Conservation (phyloP, 2,888 invertebrate species). For the Spicauda simplicius region DNA sequence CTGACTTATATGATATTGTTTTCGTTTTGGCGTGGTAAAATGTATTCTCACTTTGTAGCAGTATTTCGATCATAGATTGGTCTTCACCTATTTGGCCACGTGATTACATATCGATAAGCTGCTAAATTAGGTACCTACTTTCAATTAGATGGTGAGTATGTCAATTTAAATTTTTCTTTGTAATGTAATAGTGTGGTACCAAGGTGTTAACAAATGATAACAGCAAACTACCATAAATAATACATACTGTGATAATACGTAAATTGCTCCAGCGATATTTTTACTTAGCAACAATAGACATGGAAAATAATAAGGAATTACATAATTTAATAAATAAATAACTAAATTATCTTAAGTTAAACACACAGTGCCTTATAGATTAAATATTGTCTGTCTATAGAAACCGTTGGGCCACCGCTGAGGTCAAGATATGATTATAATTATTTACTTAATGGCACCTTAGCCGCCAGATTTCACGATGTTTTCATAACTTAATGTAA, state of each 20-base stretch:
- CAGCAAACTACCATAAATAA: too few relatives aligned
- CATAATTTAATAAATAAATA: not conserved
- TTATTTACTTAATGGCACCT: slow-evolving; percentile 47
- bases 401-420: slow-evolving; percentile 36
- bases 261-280: too few relatives aligned
- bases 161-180: too few relatives aligned
- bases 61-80: not conserved
- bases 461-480: slow-evolving; percentile 47
- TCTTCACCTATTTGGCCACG: not conserved
- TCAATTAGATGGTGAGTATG: too few relatives aligned
- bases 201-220: too few relatives aligned
- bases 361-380: slow-evolving; percentile 12
- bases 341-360: not conserved
- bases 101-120: too few relatives aligned
- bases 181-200: too few relatives aligned
- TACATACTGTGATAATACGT: too few relatives aligned
- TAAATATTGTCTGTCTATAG: slow-evolving; percentile 37
- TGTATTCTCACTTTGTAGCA: not conserved
- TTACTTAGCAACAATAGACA: too few relatives aligned
- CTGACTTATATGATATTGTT: not conserved
- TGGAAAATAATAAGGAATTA: not conserved
- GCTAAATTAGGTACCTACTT: too few relatives aligned
- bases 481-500: slow-evolving; percentile 41
- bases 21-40: not conserved
- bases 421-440: slow-evolving; percentile 42